A percentile compares a stretch with the other conserved stretches of the same genome.
phyloP scores from a whole-genome alignment of 30 jellyfish, hydroid and myxozoan genomes.

The Haliclystus octoradiatus region DNA sequence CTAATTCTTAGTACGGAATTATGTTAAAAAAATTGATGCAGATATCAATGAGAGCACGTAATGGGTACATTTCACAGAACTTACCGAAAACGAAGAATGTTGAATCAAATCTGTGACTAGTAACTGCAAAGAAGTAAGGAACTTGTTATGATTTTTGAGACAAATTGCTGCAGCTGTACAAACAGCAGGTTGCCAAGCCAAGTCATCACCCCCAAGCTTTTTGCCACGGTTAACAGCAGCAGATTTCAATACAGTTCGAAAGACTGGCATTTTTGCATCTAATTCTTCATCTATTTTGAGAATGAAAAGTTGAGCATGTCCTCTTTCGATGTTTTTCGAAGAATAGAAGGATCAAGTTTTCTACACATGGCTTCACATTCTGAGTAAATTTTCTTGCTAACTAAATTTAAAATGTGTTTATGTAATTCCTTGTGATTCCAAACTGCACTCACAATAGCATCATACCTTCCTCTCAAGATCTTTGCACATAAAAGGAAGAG shows the following conservation, averaged over 20 bases:
- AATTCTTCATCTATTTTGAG: conserved; percentile 7
- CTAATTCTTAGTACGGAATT: no score
- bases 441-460: conserved; percentile 10
- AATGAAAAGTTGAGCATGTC: conserved; percentile 13
- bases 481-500: neutral
- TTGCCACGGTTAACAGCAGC: neutral
- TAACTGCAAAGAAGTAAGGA: conserved; percentile 20
- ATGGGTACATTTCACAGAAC: no score
- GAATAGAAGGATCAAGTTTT: conserved; percentile 5
- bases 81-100: conserved; percentile 12
- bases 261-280: conserved; percentile 13
- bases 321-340: conserved; percentile 16
- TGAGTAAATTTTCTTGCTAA: conserved; percentile 1
- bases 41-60: no score
- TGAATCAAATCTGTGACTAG: conserved; percentile 11
- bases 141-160: conserved; percentile 5
- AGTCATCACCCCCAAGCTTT: neutral
- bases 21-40: no score
- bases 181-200: conserved; percentile 19
- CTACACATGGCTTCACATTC: conserved; percentile 11
- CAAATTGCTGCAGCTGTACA: conserved; percentile 30
- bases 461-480: conserved; percentile 15
- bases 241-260: neutral
- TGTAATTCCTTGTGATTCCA: conserved; percentile 8
- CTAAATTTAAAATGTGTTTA: neutral